Evolutionary conservation across 2,888 invertebrate species (phyloP), one percentile per base, ranked within the genome.

Genomic region (Spisula subtruncata): DNA sequence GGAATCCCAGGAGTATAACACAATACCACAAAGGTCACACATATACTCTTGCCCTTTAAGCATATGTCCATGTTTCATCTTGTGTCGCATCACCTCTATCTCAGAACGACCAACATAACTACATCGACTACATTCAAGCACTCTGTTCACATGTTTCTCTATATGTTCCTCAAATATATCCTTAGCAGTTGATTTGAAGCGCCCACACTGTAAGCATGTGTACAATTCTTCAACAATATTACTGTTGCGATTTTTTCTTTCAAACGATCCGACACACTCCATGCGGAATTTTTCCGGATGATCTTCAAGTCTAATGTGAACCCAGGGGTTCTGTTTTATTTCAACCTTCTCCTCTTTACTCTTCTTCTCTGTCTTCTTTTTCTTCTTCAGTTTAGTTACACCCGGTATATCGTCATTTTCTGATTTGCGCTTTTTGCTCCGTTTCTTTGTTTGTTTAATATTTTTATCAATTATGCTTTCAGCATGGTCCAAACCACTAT

Each of bases 201-300:
- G 56, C 35, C 86, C 85, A 87, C 89, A 89, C 18, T 87, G 25
- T 71, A 80, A 20, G 75, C 89, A 89, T 4, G 83, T 81, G 51
- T 85, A 89, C 46, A 89, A 35, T 66, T 87, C 87, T 5, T 86
- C 87, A 32, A 54, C 81, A 48, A 84, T 66, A 60, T 90, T 88
- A 41, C 60, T 88, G 10, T 89, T 89, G 20, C 92, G 80, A 80
- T 92, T 87, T 81, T 89, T 90, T 85, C 90, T 89, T 41, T 87
- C 89, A 87, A 88, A 90, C 18, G 92, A 92, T n/a, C 88, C 90
- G 56, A 90, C 79, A 16, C 82, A 83, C 46, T 92, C 90, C n/a
- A 86, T 85, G 56, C 83, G 87, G 71, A 88, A 92, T 56, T 90
- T 92, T 75, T 92, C 92, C 32, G 83, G 66, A 71, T 90, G 89